These are phyloP conservation scores for Teleogryllus occipitalis DNA, from an alignment of 1,140 invertebrate genomes.

Conservation along the genomic window DNA sequence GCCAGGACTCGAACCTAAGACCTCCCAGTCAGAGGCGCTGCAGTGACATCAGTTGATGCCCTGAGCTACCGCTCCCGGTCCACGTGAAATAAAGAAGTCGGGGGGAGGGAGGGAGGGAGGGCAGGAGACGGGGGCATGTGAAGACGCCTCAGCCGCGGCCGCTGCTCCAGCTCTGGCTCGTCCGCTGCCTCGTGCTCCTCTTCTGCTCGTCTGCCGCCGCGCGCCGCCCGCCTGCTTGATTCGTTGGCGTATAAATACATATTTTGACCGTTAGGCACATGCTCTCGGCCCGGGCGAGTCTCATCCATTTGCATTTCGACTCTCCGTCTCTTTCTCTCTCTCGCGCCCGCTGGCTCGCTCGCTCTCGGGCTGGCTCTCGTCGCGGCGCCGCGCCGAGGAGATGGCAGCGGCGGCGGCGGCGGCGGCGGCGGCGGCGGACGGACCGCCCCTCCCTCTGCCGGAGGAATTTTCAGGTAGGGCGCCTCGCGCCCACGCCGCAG, in stretches of 20 bases:
- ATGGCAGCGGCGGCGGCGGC: neutral
- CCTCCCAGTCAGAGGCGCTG: no score
- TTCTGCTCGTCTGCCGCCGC: neutral
- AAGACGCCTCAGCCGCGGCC: neutral
- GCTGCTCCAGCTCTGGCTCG: neutral
- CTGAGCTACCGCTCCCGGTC: no score
- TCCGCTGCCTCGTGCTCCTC: neutral
- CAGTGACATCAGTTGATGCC: no score
- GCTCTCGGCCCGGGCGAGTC: neutral
- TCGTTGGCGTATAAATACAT: constrained; percentile 4
- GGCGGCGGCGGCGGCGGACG: no score
- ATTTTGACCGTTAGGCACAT: neutral
- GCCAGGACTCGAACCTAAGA: no score
- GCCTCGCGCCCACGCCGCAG: no score
- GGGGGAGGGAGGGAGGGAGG: no score
- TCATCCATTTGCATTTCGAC: neutral
- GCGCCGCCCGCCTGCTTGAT: neutral
- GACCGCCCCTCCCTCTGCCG: no score
- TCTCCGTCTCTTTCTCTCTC: neutral
- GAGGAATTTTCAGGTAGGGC: no score
- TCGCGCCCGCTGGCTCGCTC: no score
- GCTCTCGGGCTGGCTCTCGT: neutral
- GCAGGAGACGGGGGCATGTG: no score
- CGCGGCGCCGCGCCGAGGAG: neutral
- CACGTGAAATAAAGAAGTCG: no score